Percentiles rank a stretch among this genome's conserved stretches.
Conservation (phyloP, 1,140 invertebrate genomes). For the Nephila pilipes region DNA sequence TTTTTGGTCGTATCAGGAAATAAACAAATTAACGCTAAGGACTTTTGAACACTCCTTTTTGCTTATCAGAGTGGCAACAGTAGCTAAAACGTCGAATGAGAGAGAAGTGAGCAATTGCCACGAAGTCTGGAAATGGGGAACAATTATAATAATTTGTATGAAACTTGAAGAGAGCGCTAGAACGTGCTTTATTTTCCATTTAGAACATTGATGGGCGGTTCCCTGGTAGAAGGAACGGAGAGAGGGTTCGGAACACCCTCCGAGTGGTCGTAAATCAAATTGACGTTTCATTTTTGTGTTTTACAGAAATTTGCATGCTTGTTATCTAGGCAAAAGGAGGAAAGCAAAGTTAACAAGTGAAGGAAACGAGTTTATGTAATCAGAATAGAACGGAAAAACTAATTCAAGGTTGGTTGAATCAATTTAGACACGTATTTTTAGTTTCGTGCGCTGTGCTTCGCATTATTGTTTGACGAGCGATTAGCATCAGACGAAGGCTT, state of each 20-base stretch:
- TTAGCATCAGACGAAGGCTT: too few relatives aligned
- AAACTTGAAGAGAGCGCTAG: background rate
- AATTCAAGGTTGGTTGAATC: constrained; percentile 8
- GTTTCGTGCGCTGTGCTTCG: too few relatives aligned
- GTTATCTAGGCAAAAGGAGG: background rate
- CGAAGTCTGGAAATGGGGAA: background rate
- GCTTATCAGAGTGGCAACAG: background rate
- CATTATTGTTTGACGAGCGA: too few relatives aligned
- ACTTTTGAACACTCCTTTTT: too few relatives aligned
- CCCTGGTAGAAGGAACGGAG: background rate
- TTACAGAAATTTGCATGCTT: background rate
- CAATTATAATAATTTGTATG: constrained; percentile 19
- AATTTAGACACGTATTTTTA: too few relatives aligned
- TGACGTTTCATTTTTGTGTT: background rate
- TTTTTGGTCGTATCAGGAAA: too few relatives aligned
- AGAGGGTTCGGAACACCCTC: background rate
- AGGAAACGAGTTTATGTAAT: background rate
- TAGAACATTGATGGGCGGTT: background rate
- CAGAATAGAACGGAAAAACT: background rate
- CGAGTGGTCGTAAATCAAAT: background rate
- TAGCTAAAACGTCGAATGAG: background rate
- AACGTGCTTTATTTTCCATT: constrained; percentile 14
- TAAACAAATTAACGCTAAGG: too few relatives aligned
- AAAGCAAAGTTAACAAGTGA: background rate
- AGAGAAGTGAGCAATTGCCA: background rate